phyloP scores from a whole-genome alignment of 2,113 vertebrate species.

The Cygnus buccinator region DNA sequence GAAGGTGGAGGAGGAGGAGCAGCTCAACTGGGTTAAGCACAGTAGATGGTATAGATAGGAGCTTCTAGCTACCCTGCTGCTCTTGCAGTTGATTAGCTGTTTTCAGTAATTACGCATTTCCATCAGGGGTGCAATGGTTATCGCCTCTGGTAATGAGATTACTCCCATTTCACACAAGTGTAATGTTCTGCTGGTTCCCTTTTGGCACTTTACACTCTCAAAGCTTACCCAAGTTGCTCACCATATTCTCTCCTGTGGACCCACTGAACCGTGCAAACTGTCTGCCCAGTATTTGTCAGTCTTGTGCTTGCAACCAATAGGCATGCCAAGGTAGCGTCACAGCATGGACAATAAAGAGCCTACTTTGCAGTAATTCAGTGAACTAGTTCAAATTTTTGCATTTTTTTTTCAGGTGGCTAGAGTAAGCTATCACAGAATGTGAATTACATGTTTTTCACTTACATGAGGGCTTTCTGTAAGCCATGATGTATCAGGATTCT shows the following conservation, averaged over 20 bases:
- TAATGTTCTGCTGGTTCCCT: slow-evolving; percentile 62
- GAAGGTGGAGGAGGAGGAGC: slow-evolving; percentile 34
- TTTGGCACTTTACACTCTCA: slow-evolving; percentile 64
- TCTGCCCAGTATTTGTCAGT: slow-evolving; percentile 31
- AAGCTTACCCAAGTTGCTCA: slow-evolving; percentile 49
- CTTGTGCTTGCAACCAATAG: background rate
- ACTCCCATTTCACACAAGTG: slow-evolving; percentile 65
- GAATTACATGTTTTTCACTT: background rate
- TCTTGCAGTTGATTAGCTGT: slow-evolving; percentile 73
- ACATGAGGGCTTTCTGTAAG: background rate
- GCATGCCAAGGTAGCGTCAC: background rate
- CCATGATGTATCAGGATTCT: background rate
- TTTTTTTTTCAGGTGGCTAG: background rate
- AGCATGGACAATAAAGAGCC: background rate
- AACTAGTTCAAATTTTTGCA: background rate
- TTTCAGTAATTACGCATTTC: slow-evolving; percentile 77
- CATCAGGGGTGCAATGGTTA: slow-evolving; percentile 76
- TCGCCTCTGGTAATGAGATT: slow-evolving; percentile 78
- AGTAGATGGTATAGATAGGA: slow-evolving; percentile 51
- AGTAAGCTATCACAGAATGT: background rate
- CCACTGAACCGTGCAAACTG: background rate
- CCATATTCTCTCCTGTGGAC: slow-evolving; percentile 45
- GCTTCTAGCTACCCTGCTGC: slow-evolving; percentile 67
- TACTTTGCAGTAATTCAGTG: background rate
- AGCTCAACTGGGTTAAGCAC: slow-evolving; percentile 63